Conservation (phyloP, 2,113 vertebrate species). For the Leiothrix lutea region DNA sequence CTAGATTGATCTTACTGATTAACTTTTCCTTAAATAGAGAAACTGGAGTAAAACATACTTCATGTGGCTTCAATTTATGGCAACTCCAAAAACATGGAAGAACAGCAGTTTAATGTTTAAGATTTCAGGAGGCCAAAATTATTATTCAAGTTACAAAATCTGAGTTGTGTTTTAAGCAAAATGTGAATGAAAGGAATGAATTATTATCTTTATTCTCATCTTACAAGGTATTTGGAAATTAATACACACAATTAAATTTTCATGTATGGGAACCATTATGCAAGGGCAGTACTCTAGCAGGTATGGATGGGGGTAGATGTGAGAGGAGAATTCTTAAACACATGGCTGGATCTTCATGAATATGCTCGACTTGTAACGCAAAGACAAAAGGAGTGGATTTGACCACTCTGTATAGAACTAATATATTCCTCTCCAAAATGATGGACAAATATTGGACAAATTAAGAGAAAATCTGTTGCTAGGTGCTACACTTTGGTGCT, state of each 20-base stretch:
- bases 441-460: neutral
- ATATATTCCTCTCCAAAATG: neutral
- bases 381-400: neutral
- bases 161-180: neutral
- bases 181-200: neutral
- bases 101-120: neutral
- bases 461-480: neutral
- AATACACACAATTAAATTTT: neutral
- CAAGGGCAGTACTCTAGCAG: neutral
- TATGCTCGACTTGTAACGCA: neutral
- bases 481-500: neutral
- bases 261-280: neutral
- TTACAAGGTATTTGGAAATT: neutral
- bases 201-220: neutral
- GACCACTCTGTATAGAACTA: neutral
- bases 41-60: neutral
- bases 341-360: neutral
- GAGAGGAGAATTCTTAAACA: neutral
- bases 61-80: neutral
- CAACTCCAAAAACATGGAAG: neutral
- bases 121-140: neutral
- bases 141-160: neutral
- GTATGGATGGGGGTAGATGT: neutral
- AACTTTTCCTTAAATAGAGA: neutral
- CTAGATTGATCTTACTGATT: neutral